Evolutionary conservation across 2,113 vertebrate species (phyloP).

Genomic region (Sceloporus undulatus): DNA sequence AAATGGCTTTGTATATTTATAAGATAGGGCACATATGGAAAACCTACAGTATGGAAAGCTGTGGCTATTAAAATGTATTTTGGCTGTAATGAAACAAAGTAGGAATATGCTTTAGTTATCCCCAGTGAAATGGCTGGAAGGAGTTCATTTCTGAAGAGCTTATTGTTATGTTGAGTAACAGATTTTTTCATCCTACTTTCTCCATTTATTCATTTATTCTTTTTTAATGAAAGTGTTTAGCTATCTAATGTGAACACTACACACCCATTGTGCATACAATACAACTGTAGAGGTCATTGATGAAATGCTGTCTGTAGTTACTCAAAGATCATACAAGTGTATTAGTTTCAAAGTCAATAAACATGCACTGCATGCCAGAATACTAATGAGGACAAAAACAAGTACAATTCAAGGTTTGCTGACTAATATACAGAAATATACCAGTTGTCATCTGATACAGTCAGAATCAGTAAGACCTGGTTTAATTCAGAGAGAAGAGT

Average conservation of each 20-base stretch:
- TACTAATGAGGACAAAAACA: slow-evolving; percentile 23
- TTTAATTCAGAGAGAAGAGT: background rate
- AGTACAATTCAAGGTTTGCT: background rate
- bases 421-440: background rate
- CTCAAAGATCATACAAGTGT: background rate
- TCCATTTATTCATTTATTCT: background rate
- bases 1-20: background rate
- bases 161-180: background rate
- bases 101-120: no score
- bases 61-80: no score
- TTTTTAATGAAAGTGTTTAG: background rate
- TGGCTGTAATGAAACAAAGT: background rate
- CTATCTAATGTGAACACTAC: background rate
- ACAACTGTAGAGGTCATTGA: background rate
- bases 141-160: background rate
- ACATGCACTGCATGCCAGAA: background rate
- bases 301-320: slow-evolving; percentile 6
- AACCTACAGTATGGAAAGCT: background rate
- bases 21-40: background rate
- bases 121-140: background rate
- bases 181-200: background rate
- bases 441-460: background rate
- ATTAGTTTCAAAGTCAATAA: background rate
- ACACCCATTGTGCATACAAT: background rate
- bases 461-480: background rate